A percentile compares a stretch with the other conserved stretches of the same genome.
Conservation (phyloP, 2,888 invertebrate species). For the Sesia bembeciformis region DNA sequence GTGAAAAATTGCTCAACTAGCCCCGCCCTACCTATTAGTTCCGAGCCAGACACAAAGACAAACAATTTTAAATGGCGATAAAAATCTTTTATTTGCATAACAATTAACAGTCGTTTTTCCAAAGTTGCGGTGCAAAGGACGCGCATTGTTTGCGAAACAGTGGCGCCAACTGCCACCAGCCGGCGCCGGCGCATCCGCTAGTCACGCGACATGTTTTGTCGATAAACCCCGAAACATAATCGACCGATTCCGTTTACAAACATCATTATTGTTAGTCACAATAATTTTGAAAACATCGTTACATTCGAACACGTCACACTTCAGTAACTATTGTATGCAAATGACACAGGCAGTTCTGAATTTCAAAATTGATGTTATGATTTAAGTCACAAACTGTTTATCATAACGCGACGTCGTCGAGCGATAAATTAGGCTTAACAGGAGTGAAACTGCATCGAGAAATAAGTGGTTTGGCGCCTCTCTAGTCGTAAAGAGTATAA, state of each 20-base stretch:
- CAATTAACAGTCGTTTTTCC: conserved; percentile 55
- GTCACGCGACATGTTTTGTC: conserved; percentile 41
- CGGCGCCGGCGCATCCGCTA: conserved; percentile 65
- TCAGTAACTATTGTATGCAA: neutral
- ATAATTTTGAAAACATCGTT: neutral
- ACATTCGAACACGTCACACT: neutral
- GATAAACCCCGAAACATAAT: conserved; percentile 26
- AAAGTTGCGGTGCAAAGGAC: conserved; percentile 40
- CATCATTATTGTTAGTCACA: conserved; percentile 20
- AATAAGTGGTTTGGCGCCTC: conserved; percentile 21
- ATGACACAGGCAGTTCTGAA: neutral
- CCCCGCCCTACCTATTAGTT: too few species aligned
- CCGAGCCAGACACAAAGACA: neutral
- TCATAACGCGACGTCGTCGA: neutral
- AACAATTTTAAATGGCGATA: conserved; percentile 12
- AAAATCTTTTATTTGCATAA: conserved; percentile 40
- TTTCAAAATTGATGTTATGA: neutral
- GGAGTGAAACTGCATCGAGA: conserved; percentile 1
- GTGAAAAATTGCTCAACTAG: too few species aligned
- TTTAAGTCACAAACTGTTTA: neutral
- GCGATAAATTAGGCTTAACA: neutral
- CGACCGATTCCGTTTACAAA: conserved; percentile 25
- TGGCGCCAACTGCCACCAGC: conserved; percentile 30
- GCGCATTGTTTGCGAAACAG: conserved; percentile 56
- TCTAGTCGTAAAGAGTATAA: conserved; percentile 15